Conservation (phyloP, 1,140 invertebrate species). For the Neuroterus valhalla region DNA sequence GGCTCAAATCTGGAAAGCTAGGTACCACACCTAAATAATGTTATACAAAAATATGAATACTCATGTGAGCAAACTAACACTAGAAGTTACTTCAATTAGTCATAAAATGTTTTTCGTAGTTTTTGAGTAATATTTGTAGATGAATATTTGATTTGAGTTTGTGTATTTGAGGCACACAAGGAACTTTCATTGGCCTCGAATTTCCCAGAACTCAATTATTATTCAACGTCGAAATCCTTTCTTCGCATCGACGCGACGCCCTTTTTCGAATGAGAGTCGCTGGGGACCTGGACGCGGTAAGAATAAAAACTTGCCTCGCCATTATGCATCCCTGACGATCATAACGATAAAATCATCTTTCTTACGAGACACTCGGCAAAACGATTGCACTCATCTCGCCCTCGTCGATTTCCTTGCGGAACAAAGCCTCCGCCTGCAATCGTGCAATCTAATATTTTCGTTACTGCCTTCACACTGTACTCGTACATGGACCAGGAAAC, state of each 20-base stretch:
- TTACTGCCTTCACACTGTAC: constrained; percentile 13
- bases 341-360: constrained; percentile 43
- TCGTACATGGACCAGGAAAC: constrained; percentile 18
- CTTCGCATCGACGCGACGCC: not conserved
- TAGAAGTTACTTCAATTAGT: too few species aligned
- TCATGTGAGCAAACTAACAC: too few species aligned
- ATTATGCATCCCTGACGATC: constrained; percentile 33
- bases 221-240: constrained; percentile 20
- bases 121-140: too few species aligned
- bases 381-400: constrained; percentile 14
- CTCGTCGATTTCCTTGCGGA: constrained; percentile 11
- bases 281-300: constrained; percentile 34
- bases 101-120: too few species aligned
- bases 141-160: not conserved
- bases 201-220: constrained; percentile 23
- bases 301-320: constrained; percentile 15
- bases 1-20: too few species aligned
- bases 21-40: too few species aligned
- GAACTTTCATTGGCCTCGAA: not conserved
- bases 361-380: constrained; percentile 34
- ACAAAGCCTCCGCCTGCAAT: constrained; percentile 20
- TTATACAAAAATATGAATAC: too few species aligned
- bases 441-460: constrained; percentile 28
- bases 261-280: constrained; percentile 29
- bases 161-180: not conserved